A percentile compares a stretch with the other conserved stretches of the same genome.
Conservation (phyloP, 2,888 invertebrate species). For the Aspidiotus rigidus region DNA sequence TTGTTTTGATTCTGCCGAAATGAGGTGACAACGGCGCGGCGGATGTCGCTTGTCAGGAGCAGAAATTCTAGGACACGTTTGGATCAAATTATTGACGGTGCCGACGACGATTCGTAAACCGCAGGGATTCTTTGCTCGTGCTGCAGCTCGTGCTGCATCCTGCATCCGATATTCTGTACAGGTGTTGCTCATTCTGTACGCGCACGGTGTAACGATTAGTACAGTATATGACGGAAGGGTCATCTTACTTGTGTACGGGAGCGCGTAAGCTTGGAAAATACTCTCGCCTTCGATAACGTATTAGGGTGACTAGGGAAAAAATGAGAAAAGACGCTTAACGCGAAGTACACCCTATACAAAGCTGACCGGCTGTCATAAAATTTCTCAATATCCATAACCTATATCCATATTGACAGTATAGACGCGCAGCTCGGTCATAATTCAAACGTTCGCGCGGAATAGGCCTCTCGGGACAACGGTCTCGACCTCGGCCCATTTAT, state of each 20-base stretch:
- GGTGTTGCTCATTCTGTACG: neutral
- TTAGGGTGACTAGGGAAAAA: conserved; percentile 1
- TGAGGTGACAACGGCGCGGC: no score
- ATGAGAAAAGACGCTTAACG: neutral
- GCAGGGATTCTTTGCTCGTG: conserved; percentile 1
- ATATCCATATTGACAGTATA: conserved; percentile 34
- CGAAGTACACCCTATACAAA: conserved; percentile 1
- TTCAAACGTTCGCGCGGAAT: conserved; percentile 27
- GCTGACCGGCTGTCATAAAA: conserved; percentile 36
- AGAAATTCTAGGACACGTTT: neutral
- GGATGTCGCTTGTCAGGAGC: neutral
- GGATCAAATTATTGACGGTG: no score
- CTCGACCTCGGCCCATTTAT: conserved; percentile 43
- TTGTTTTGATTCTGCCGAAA: neutral
- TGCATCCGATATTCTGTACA: neutral
- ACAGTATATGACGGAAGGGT: no score
- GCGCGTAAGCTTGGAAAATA: no score
- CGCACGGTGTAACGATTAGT: no score
- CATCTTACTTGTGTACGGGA: no score
- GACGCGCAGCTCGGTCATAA: conserved; percentile 28
- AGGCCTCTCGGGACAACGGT: conserved; percentile 26
- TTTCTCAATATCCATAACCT: conserved; percentile 36
- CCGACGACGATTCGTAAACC: neutral
- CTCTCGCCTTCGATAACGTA: neutral
- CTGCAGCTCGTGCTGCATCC: no score